Conservation (phyloP, 1,140 invertebrate genomes). For the Parasteatoda tepidariorum region DNA sequence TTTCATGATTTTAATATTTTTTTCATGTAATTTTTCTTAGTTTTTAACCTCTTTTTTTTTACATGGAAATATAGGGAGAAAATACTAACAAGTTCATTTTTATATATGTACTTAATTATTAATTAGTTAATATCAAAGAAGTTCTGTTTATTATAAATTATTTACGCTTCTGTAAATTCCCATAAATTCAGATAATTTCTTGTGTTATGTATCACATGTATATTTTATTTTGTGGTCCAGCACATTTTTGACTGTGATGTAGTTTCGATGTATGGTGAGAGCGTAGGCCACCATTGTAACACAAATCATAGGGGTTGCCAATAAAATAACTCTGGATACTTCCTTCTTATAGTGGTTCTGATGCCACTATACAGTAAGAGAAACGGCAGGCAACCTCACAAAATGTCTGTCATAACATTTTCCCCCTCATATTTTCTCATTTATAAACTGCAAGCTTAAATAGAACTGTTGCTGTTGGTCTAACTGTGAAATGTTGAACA, state of each 20-base stretch:
- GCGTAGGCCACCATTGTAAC: slow-evolving; percentile 32
- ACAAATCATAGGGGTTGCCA: slow-evolving; percentile 42
- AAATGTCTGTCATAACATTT: too few relatives aligned
- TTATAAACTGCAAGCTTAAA: too few relatives aligned
- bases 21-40: neutral
- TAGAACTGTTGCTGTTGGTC: too few relatives aligned
- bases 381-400: too few relatives aligned
- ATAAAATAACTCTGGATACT: too few relatives aligned
- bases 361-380: too few relatives aligned
- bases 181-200: neutral
- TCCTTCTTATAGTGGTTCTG: too few relatives aligned
- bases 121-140: neutral
- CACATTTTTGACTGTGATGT: slow-evolving; percentile 58
- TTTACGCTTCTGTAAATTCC: neutral
- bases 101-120: neutral
- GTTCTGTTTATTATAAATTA: neutral
- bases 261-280: slow-evolving; percentile 24
- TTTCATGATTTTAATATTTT: too few relatives aligned
- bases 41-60: neutral
- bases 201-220: slow-evolving; percentile 19
- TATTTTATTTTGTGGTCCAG: slow-evolving; percentile 52
- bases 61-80: neutral
- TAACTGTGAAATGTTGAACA: too few relatives aligned
- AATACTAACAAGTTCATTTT: neutral
- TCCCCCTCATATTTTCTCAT: too few relatives aligned